These are phyloP conservation scores for Suncus etruscus DNA, from an alignment of 2,113 vertebrate species.

Conservation along the genomic window DNA sequence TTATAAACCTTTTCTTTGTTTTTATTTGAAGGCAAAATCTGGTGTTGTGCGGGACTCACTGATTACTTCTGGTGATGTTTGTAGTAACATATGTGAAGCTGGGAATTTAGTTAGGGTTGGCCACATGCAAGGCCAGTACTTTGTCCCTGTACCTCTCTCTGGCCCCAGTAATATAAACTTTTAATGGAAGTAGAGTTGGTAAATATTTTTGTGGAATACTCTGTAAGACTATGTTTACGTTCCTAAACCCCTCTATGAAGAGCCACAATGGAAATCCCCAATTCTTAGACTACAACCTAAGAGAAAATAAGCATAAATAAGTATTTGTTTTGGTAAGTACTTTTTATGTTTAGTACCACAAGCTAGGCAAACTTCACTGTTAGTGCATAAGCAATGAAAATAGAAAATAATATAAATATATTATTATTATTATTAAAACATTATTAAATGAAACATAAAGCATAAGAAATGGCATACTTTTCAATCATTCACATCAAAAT, in stretches of 20 bases:
- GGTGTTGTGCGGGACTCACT: no score
- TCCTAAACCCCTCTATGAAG: neutral
- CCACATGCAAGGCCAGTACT: no score
- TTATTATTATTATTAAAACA: neutral
- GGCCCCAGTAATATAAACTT: no score
- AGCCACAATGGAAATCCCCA: neutral
- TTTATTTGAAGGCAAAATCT: no score
- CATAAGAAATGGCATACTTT: neutral
- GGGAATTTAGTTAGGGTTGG: no score
- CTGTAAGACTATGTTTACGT: neutral
- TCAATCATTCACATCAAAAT: slow-evolving; percentile 8
- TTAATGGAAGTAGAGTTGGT: neutral
- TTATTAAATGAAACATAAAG: neutral
- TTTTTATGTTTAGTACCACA: neutral
- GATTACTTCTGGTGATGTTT: no score
- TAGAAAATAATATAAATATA: neutral
- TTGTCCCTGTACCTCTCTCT: no score
- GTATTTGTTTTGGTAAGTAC: neutral
- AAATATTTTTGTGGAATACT: neutral
- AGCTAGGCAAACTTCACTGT: neutral
- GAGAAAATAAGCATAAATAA: neutral
- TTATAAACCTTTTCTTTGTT: neutral
- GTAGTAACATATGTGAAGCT: no score
- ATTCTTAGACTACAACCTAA: neutral
- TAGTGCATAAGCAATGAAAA: neutral